Conservation (phyloP, 2,113 vertebrate genomes). For the Heterotis niloticus region DNA sequence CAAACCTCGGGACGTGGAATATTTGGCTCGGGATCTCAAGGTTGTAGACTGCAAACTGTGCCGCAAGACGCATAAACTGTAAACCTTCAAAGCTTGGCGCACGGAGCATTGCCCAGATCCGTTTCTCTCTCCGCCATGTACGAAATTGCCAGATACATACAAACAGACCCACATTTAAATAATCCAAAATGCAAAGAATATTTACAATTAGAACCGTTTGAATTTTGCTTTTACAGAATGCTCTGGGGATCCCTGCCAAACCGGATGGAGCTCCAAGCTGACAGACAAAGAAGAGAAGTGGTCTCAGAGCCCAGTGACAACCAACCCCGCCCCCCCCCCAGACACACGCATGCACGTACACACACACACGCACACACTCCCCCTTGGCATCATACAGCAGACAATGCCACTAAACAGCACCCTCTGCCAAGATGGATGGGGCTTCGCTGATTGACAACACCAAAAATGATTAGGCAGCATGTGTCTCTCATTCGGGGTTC, state of each 20-base stretch:
- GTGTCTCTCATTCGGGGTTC: slow-evolving; percentile 4
- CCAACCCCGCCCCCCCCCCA: background rate
- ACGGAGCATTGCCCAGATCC: background rate
- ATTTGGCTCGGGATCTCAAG: slow-evolving; percentile 27
- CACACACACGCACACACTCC: background rate
- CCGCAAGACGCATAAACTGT: background rate
- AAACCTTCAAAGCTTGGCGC: slow-evolving; percentile 1
- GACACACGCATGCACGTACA: background rate
- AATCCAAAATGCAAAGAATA: slow-evolving; percentile 22
- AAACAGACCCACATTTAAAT: slow-evolving; percentile 13
- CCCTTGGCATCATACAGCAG: background rate
- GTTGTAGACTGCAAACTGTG: slow-evolving; percentile 4
- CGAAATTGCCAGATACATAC: slow-evolving; percentile 6
- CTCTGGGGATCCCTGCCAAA: slow-evolving; percentile 12
- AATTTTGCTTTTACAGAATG: slow-evolving; percentile 16
- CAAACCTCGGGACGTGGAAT: slow-evolving; percentile 40
- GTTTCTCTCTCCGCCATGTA: background rate
- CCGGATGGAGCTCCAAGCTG: background rate
- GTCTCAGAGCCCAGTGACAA: background rate
- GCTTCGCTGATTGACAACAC: background rate
- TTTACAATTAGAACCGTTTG: slow-evolving; percentile 17
- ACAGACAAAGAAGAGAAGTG: slow-evolving; percentile 25
- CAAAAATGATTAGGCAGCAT: slow-evolving; percentile 13
- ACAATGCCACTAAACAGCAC: slow-evolving; percentile 12
- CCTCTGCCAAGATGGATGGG: background rate